phyloP scores from a whole-genome alignment of 2,113 vertebrate species.

The Oreocharis arfaki region DNA sequence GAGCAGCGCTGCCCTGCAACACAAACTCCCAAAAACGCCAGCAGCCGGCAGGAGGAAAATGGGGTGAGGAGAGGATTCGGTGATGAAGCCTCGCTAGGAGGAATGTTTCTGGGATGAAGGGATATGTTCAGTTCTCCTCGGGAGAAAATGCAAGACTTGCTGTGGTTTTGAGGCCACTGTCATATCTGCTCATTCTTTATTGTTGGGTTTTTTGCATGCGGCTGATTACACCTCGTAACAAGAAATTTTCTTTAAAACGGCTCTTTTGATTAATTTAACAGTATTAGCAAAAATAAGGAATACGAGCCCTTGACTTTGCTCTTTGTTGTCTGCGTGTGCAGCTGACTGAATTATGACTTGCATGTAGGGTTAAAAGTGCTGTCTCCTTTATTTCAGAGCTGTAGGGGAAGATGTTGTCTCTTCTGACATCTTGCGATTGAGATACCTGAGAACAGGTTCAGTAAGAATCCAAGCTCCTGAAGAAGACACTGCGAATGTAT shows the following conservation, averaged over 20 bases:
- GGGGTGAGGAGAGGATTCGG: neutral
- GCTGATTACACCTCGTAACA: accelerated
- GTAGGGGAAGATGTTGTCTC: constrained; percentile 57
- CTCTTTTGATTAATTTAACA: neutral
- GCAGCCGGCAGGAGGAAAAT: neutral
- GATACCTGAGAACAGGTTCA: constrained; percentile 56
- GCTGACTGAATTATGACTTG: neutral
- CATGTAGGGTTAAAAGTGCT: constrained; percentile 40
- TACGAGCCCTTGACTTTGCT: neutral
- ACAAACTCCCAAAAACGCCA: neutral
- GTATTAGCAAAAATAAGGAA: neutral
- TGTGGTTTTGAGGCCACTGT: neutral
- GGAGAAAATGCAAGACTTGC: neutral
- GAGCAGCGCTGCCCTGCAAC: neutral
- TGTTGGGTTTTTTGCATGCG: neutral
- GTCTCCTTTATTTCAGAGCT: constrained; percentile 61
- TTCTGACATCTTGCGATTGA: constrained; percentile 36
- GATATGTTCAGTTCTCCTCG: accelerated
- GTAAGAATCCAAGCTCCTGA: constrained; percentile 24
- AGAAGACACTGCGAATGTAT: neutral
- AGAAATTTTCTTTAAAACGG: neutral
- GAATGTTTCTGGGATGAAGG: neutral
- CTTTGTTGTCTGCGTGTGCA: constrained; percentile 23
- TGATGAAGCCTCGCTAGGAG: neutral
- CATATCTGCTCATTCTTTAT: neutral